Percentiles rank a stretch among this genome's conserved stretches.
phyloP scores from a whole-genome alignment of 1,140 invertebrate genomes.

The Cylas formicarius region DNA sequence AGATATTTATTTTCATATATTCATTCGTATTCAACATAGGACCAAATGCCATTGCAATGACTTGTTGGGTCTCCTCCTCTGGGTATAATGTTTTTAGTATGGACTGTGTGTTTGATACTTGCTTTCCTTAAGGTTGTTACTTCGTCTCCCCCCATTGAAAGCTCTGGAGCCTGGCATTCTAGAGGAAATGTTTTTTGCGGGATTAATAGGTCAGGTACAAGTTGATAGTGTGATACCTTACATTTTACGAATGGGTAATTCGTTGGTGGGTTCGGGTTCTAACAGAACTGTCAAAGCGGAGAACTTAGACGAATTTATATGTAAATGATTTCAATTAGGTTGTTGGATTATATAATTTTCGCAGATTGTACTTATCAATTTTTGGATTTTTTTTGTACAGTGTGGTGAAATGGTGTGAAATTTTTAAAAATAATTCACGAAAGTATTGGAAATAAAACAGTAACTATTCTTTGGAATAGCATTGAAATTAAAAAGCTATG shows the following conservation, averaged over 20 bases:
- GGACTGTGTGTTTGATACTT: background rate
- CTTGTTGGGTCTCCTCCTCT: background rate
- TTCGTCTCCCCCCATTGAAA: slow-evolving; percentile 70
- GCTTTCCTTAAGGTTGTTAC: slow-evolving; percentile 44
- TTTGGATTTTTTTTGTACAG: slow-evolving; percentile 97
- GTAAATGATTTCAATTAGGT: slow-evolving; percentile 29
- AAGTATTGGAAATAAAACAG: no score
- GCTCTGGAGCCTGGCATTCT: slow-evolving; percentile 70
- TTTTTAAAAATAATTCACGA: no score
- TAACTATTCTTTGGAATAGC: no score
- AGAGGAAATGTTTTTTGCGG: slow-evolving; percentile 90
- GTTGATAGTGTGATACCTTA: slow-evolving; percentile 90
- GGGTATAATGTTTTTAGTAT: background rate
- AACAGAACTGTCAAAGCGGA: slow-evolving; percentile 34
- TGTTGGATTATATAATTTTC: slow-evolving; percentile 26
- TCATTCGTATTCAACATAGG: no score
- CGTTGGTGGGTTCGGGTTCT: slow-evolving; percentile 14
- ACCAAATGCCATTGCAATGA: no score
- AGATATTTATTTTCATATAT: no score
- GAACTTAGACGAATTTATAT: slow-evolving; percentile 34
- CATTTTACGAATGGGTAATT: slow-evolving; percentile 70
- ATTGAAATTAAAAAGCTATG: no score
- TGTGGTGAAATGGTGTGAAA: no score
- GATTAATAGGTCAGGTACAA: slow-evolving; percentile 84
- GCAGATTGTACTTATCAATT: slow-evolving; percentile 89